phyloP scores from a whole-genome alignment of 2,888 invertebrate genomes.

The Campoplex nolae region DNA sequence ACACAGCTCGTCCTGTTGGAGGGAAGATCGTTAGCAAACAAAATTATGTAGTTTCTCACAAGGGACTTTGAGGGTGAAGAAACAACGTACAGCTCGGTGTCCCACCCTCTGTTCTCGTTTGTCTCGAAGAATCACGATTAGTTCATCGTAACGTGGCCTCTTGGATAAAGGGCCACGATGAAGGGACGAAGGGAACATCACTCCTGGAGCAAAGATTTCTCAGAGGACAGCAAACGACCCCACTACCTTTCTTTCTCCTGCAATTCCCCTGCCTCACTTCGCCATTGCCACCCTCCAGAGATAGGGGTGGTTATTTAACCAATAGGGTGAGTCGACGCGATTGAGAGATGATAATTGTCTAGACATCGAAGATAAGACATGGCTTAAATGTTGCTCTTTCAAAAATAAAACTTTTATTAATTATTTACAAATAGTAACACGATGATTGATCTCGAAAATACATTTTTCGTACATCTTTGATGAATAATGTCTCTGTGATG shows the following conservation, averaged over 20 bases:
- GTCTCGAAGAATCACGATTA: conserved; percentile 55
- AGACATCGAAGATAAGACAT: conserved; percentile 71
- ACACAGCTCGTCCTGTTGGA: conserved; percentile 33
- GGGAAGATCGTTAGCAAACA: conserved; percentile 58
- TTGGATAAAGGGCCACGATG: conserved; percentile 9
- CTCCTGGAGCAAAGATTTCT: conserved; percentile 39
- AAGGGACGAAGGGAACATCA: conserved; percentile 21
- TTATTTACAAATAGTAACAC: too few relatives aligned
- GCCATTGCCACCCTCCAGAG: background rate
- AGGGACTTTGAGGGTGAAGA: conserved; percentile 43
- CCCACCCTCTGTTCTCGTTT: conserved; percentile 40
- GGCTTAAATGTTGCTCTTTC: background rate
- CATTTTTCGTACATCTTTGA: too few relatives aligned
- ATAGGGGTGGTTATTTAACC: background rate
- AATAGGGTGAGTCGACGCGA: conserved; percentile 69
- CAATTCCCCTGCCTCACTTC: conserved; percentile 1
- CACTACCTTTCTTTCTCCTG: background rate
- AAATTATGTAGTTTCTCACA: conserved; percentile 60
- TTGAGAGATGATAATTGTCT: conserved; percentile 77
- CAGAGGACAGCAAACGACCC: conserved; percentile 38
- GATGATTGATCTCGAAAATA: too few relatives aligned
- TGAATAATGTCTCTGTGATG: background rate
- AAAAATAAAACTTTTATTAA: background rate
- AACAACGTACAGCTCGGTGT: conserved; percentile 3
- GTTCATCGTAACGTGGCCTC: conserved; percentile 38